phyloP scores from a whole-genome alignment of 1,140 invertebrate species.

The Phenacoccus solenopsis region DNA sequence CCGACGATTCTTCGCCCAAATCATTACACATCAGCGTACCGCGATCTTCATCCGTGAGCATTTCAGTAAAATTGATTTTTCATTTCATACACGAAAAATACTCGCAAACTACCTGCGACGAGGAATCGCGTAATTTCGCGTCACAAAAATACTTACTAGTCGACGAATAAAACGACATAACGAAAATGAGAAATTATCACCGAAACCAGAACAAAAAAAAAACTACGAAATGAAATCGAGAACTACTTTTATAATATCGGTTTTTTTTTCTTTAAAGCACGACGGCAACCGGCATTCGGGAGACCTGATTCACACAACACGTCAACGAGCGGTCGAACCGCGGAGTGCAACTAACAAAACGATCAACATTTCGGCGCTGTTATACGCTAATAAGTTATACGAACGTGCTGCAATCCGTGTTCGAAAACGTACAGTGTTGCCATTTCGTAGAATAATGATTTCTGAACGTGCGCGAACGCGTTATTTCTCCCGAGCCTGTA shows the following conservation, averaged over 20 bases:
- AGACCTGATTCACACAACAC: no score
- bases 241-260: not conserved
- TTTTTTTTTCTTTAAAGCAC: not conserved
- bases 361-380: not conserved
- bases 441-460: not conserved
- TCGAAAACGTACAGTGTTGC: not conserved
- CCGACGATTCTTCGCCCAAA: not conserved
- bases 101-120: not conserved
- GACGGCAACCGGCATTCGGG: not conserved
- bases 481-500: not conserved
- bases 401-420: not conserved
- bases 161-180: not conserved
- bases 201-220: slow-evolving; percentile 9
- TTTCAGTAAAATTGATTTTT: not conserved
- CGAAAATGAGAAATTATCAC: not conserved
- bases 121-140: not conserved
- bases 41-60: not conserved
- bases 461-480: not conserved
- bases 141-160: not conserved
- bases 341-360: not conserved
- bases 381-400: not conserved
- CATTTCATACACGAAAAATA: not conserved
- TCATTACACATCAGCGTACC: not conserved
- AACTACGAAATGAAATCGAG: not conserved
- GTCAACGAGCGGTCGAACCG: not conserved